Evolutionary conservation across 2,113 vertebrate species (phyloP).

Genomic region (Calypte anna): DNA sequence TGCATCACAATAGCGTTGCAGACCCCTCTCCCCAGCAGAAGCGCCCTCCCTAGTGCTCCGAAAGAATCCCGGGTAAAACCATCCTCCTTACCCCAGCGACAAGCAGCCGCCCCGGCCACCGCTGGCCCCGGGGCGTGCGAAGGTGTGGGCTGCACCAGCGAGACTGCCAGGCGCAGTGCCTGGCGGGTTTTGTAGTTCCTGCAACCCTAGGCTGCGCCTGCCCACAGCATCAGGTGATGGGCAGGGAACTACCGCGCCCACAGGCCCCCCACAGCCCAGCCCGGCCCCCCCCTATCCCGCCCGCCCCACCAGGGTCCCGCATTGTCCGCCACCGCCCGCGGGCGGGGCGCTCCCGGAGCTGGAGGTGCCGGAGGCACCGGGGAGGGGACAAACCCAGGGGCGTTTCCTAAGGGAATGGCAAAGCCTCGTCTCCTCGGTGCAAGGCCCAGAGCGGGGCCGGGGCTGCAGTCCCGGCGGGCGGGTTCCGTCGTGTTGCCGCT

Average conservation of each 20-base stretch:
- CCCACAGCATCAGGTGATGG: constrained; percentile 10
- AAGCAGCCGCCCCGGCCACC: neutral
- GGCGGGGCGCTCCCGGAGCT: neutral
- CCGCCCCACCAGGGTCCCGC: neutral
- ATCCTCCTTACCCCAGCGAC: neutral
- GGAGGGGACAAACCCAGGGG: neutral
- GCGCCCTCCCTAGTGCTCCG: neutral
- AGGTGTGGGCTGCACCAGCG: constrained; percentile 40
- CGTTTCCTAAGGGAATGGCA: neutral
- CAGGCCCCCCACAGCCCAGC: neutral
- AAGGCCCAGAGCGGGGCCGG: neutral
- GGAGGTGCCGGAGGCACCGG: neutral
- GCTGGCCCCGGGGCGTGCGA: neutral
- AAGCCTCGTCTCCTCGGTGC: accelerated
- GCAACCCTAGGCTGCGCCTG: neutral
- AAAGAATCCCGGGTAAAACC: neutral
- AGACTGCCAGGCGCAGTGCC: neutral
- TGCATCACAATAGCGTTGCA: neutral
- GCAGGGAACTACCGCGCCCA: constrained; percentile 48
- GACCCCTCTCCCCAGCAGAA: neutral
- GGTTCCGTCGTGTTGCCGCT: neutral
- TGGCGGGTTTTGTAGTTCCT: constrained; percentile 54
- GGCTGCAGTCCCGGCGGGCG: neutral
- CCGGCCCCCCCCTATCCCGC: neutral
- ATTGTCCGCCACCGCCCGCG: neutral